Evolutionary conservation across 2,113 vertebrate genomes (phyloP).

Genomic region (Callospermophilus lateralis): DNA sequence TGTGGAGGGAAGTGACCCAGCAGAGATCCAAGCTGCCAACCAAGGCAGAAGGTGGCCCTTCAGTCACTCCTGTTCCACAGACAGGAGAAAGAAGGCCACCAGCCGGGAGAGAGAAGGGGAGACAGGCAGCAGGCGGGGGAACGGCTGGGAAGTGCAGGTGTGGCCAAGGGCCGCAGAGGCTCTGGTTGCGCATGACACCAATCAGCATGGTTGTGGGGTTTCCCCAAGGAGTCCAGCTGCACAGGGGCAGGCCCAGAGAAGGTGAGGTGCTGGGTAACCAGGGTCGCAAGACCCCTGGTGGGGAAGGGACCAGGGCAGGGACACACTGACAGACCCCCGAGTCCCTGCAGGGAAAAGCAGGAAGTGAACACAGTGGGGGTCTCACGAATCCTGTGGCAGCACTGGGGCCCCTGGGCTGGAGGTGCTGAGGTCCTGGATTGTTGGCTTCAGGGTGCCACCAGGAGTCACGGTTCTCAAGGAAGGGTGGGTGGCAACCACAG

Average conservation of each 20-base stretch:
- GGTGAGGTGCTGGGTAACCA: background rate
- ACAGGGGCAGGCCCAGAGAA: background rate
- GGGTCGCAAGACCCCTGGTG: background rate
- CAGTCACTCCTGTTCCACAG: background rate
- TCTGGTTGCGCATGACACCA: no score
- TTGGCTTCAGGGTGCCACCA: background rate
- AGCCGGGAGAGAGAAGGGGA: background rate
- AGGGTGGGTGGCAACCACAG: background rate
- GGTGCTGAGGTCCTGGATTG: no score
- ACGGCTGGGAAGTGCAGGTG: no score
- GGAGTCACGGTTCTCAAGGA: background rate
- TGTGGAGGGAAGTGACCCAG: no score
- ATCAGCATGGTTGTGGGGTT: background rate
- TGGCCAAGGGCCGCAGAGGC: background rate
- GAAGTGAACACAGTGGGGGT: no score
- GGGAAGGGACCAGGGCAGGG: background rate
- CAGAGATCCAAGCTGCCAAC: no score
- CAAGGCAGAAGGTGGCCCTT: background rate
- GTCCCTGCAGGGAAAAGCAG: background rate
- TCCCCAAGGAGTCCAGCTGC: background rate
- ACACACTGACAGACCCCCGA: background rate
- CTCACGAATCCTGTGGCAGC: background rate
- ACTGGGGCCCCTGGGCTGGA: no score
- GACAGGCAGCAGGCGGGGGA: background rate
- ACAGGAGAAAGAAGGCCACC: background rate